Conservation (phyloP, 2,797 vertebrate species). For the Gorsachius magnificus region DNA sequence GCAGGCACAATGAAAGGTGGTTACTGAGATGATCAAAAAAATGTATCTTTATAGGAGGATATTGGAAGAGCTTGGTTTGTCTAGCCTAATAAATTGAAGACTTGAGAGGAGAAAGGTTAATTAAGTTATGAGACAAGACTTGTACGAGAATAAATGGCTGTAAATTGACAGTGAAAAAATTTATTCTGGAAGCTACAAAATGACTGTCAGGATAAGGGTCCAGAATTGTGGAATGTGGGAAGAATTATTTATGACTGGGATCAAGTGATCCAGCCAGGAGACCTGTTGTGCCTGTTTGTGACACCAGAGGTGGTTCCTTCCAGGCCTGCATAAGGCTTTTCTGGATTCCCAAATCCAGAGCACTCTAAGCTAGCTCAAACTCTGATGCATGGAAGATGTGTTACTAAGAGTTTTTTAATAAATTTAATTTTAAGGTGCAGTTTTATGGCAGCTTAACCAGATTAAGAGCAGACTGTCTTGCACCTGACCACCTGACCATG, state of each 20-base stretch:
- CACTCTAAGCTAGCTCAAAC: not conserved
- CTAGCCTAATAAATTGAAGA: not conserved
- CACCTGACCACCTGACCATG: fast-evolving
- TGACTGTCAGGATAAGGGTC: not conserved
- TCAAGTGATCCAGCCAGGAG: not conserved
- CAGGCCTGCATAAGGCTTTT: not conserved
- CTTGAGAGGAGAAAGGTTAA: not conserved
- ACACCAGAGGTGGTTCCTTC: not conserved
- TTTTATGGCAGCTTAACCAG: not conserved
- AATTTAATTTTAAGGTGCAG: not conserved
- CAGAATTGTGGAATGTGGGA: not conserved
- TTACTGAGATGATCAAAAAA: not conserved
- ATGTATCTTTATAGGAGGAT: not conserved
- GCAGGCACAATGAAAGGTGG: not conserved
- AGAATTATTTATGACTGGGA: not conserved
- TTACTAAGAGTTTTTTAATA: too few relatives aligned
- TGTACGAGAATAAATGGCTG: not conserved
- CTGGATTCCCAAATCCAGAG: not conserved
- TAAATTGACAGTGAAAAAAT: not conserved
- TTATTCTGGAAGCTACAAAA: not conserved
- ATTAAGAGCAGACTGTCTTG: not conserved
- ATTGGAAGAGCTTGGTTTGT: not conserved
- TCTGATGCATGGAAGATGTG: not conserved
- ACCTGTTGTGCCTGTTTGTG: not conserved
- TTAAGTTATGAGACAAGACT: not conserved